Percentiles rank a stretch among this genome's conserved stretches.
Conservation (phyloP, 2,888 invertebrate genomes). For the Chalcosyrphus nemorum region DNA sequence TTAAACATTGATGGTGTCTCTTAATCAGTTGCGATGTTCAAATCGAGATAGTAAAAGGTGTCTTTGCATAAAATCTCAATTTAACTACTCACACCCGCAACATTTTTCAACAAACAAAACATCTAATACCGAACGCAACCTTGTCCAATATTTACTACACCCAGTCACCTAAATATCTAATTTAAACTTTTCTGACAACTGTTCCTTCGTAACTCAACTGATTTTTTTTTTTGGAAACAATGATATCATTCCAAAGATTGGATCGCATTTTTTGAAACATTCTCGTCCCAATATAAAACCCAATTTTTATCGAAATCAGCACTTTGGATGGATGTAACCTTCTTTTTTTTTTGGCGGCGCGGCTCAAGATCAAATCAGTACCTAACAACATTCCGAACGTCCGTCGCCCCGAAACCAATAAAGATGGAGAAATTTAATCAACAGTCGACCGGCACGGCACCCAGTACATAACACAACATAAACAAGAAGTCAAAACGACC, state of each 20-base stretch:
- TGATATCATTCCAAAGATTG: conserved; percentile 21
- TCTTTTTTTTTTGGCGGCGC: conserved; percentile 12
- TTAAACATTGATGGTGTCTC: not conserved
- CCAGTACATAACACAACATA: conserved; percentile 29
- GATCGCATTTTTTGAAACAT: conserved; percentile 12
- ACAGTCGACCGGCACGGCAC: conserved; percentile 9
- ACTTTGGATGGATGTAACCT: not conserved
- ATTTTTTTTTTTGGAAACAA: not conserved
- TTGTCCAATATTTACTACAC: conserved; percentile 33
- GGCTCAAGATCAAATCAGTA: conserved; percentile 40
- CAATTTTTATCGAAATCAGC: conserved; percentile 20
- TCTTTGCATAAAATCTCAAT: not conserved
- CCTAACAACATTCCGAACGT: conserved; percentile 23
- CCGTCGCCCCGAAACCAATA: conserved; percentile 29
- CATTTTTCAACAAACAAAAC: conserved; percentile 13
- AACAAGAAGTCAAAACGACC: conserved; percentile 36
- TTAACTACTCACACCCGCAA: not conserved
- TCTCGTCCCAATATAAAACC: not conserved
- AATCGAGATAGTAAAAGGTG: not conserved
- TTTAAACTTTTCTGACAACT: not conserved
- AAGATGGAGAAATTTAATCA: conserved; percentile 43
- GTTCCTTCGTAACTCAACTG: not conserved
- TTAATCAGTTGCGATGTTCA: not conserved
- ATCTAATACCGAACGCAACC: conserved; percentile 22
- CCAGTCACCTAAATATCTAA: conserved; percentile 19